Conservation (phyloP, 2,113 vertebrate genomes). For the Macquaria ambigua region DNA sequence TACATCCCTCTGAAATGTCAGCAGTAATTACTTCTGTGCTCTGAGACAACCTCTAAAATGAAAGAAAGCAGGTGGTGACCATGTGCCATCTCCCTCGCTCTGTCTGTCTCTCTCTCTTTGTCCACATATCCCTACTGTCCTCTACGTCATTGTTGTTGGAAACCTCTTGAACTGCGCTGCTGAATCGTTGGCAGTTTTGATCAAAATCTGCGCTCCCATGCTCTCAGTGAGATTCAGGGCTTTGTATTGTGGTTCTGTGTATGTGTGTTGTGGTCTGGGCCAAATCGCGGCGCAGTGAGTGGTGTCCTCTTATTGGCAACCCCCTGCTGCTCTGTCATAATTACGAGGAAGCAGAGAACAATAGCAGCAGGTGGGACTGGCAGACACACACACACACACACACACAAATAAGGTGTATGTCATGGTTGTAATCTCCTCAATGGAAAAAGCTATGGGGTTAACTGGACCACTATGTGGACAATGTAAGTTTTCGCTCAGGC, state of each 20-base stretch:
- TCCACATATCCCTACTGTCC: conserved; percentile 26
- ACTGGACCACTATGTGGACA: conserved; percentile 26
- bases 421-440: neutral
- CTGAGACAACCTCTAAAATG: conserved; percentile 62
- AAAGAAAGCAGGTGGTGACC: conserved; percentile 55
- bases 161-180: conserved; percentile 26
- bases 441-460: conserved; percentile 42
- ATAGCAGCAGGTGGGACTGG: conserved; percentile 50
- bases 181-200: neutral
- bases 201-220: neutral
- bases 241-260: conserved; percentile 8
- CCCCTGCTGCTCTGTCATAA: conserved; percentile 49
- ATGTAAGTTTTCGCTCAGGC: neutral
- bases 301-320: conserved; percentile 37
- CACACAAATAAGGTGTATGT: conserved; percentile 31
- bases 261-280: conserved; percentile 1
- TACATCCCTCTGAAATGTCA: conserved; percentile 75
- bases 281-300: conserved; percentile 11
- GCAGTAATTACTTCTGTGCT: conserved; percentile 70
- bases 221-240: neutral
- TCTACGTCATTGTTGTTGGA: conserved; percentile 9
- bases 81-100: neutral
- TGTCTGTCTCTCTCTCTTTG: neutral
- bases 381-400: conserved; percentile 23
- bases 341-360: conserved; percentile 45